Evolutionary conservation across 2,888 invertebrate genomes (phyloP), one percentile per base, ranked within the genome.

Genomic region (Cerastis rubricosa): DNA sequence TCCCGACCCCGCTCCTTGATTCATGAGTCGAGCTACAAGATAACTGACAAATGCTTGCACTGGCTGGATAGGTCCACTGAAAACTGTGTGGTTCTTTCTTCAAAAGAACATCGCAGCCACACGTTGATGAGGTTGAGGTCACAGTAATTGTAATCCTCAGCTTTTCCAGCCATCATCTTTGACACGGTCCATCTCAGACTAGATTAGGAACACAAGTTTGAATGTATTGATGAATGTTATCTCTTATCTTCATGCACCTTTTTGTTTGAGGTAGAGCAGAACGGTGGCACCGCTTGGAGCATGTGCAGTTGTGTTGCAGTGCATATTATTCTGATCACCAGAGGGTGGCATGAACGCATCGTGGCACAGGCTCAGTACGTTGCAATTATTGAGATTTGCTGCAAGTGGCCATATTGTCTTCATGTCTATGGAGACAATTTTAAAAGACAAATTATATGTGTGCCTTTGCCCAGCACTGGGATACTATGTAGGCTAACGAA

Each of bases 181-280:
- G 47, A n/a, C 22, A n/a, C 12, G 11, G 25, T 25, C 57, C 14
- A 57, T 25, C 14, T 57, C 25, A 25, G 7, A 14, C 7, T 14
- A 14, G 57, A 29, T 8, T 25, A 57, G 57, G 25, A 25, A 29
- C 29, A 29, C 17, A 59, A 29, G 8, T 59, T 59, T 8, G 9
- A 59, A 19, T 45, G 43, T 35, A 25, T 63, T 22, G 12, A 57
- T 54, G 49, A 25, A 5, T 61, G 71, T 71, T 63, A 83, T 84
- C 71, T 77, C 12, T 7, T 63, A 83, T 71, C 85, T 77, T 83
- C 68, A 83, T 69, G 77, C 85, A 77, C 35, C 59, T 84, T 69
- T 57, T 68, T 11, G 14, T 12, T 80, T 61, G 22, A 84, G 77
- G 67, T n/a, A 83, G 85, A 84, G 85, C 83, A 84, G 77, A 83